Percentiles rank a stretch among this genome's conserved stretches.
Evolutionary conservation across 1,140 invertebrate species (phyloP).

Genomic region (Drosophila nasuta): DNA sequence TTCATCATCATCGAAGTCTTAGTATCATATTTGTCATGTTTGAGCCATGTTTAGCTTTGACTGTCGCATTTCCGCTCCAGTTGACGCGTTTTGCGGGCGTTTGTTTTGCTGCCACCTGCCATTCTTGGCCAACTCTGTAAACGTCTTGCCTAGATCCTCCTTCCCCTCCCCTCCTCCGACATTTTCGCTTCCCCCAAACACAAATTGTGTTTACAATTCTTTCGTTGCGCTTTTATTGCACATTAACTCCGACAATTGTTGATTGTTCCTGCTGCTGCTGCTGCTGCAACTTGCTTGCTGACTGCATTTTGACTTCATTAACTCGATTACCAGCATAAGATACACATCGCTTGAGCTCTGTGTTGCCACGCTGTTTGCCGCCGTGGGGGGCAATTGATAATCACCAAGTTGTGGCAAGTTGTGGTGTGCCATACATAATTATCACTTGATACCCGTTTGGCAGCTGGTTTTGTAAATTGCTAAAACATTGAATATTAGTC

Average conservation of each 20-base stretch:
- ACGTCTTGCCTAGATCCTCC: background rate
- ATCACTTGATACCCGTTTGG: too few relatives aligned
- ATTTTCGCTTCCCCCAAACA: background rate
- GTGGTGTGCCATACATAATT: background rate
- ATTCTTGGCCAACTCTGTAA: conserved; percentile 38
- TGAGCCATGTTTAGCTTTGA: background rate
- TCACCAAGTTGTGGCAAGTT: background rate
- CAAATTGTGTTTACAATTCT: too few relatives aligned
- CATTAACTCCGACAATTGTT: conserved; percentile 11
- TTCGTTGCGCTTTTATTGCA: conserved; percentile 11
- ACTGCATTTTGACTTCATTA: conserved; percentile 1
- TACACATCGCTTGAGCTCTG: background rate
- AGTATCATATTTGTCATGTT: background rate
- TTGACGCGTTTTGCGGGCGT: conserved; percentile 41
- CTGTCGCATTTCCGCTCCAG: conserved; percentile 67
- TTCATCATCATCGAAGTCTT: conserved; percentile 50
- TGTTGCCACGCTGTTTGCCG: background rate
- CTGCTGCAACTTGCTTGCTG: background rate
- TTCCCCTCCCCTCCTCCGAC: background rate
- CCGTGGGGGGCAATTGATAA: background rate
- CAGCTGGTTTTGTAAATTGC: too few relatives aligned
- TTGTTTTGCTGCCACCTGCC: conserved; percentile 24
- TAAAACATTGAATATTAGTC: too few relatives aligned
- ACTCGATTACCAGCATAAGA: conserved; percentile 1
- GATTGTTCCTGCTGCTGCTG: conserved; percentile 5